phyloP scores from a whole-genome alignment of 2,113 vertebrate species.

The Notarius quadriscutis region DNA sequence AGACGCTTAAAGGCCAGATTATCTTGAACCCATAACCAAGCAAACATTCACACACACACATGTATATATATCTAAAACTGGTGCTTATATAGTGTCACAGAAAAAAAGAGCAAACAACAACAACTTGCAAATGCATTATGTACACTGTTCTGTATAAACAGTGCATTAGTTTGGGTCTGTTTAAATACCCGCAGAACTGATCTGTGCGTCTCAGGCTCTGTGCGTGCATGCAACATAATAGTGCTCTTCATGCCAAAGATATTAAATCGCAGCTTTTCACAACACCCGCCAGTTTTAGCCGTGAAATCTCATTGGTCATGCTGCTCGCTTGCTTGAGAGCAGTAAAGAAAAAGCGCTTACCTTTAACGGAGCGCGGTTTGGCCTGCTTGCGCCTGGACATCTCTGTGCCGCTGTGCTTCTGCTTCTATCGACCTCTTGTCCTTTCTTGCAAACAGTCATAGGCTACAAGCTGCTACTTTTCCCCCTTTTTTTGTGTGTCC shows the following conservation, averaged over 20 bases:
- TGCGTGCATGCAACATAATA: neutral
- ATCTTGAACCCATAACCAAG: neutral
- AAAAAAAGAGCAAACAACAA: neutral
- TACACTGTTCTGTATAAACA: neutral
- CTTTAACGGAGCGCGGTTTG: slow-evolving; percentile 97
- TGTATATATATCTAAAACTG: neutral
- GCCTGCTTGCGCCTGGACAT: slow-evolving; percentile 98
- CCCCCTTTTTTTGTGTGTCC: slow-evolving; percentile 40
- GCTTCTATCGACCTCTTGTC: slow-evolving; percentile 63
- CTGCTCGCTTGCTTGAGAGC: slow-evolving; percentile 47
- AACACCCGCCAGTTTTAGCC: slow-evolving; percentile 72
- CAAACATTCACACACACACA: neutral
- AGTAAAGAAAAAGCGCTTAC: slow-evolving; percentile 73
- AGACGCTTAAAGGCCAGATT: neutral
- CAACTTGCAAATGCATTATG: neutral
- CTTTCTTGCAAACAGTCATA: slow-evolving; percentile 68
- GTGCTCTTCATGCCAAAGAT: neutral
- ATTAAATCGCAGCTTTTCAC: slow-evolving; percentile 52
- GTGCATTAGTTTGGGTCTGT: neutral
- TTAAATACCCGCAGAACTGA: neutral
- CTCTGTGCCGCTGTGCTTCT: slow-evolving; percentile 67
- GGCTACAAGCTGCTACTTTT: slow-evolving; percentile 55
- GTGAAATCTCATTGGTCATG: slow-evolving; percentile 77
- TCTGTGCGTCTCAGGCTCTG: neutral
- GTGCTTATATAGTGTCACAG: neutral